phyloP scores from a whole-genome alignment of 2,888 invertebrate species.

The Dyspetes luteomarginatus region DNA sequence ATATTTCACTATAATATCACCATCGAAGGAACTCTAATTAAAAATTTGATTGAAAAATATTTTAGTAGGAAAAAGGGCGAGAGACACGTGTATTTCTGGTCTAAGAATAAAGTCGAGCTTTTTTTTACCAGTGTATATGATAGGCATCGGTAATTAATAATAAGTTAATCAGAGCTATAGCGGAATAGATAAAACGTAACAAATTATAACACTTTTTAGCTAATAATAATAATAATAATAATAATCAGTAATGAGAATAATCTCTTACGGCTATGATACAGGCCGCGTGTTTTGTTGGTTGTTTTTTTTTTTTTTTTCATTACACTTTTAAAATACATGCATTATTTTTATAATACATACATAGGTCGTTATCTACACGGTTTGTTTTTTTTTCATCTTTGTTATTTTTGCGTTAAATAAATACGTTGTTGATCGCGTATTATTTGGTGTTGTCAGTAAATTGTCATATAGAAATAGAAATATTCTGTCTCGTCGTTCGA shows the following conservation, averaged over 20 bases:
- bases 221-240: conserved; percentile 34
- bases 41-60: conserved; percentile 41
- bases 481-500: conserved; percentile 51
- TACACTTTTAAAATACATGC: conserved; percentile 54
- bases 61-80: background rate
- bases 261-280: conserved; percentile 65
- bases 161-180: too few relatives aligned
- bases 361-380: conserved; percentile 50
- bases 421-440: conserved; percentile 60
- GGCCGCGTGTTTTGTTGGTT: conserved; percentile 61
- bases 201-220: conserved; percentile 47
- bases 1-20: background rate
- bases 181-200: conserved; percentile 41
- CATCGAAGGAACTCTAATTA: conserved; percentile 13
- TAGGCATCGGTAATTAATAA: background rate
- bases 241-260: conserved; percentile 43
- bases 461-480: conserved; percentile 68
- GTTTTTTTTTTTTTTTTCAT: conserved; percentile 5
- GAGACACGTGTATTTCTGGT: conserved; percentile 18
- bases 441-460: conserved; percentile 69
- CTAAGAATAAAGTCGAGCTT: background rate
- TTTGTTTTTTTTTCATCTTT: conserved; percentile 34
- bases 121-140: conserved; percentile 16
- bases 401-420: conserved; percentile 18
- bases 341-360: conserved; percentile 54